phyloP scores from a whole-genome alignment of 2,113 vertebrate genomes.

The Phaethon lepturus region DNA sequence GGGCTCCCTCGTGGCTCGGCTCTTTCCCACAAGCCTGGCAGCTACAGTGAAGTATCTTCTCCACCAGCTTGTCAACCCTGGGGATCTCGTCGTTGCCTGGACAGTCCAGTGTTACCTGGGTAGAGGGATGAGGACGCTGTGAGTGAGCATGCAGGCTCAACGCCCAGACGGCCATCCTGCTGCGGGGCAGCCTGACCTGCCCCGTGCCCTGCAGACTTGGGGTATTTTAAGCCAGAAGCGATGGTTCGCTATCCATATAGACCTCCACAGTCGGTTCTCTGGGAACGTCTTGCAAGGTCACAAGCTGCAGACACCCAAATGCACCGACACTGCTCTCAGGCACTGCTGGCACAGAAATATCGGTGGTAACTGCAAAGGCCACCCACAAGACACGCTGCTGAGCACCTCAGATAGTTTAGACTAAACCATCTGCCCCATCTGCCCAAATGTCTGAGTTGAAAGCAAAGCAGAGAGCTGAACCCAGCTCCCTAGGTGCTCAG shows the following conservation, averaged over 20 bases:
- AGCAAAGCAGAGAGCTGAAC: background rate
- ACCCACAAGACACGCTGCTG: background rate
- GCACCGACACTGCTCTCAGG: background rate
- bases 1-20: conserved; percentile 85
- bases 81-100: conserved; percentile 87
- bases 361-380: rapidly evolving
- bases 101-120: conserved; percentile 93
- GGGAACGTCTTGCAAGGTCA: background rate
- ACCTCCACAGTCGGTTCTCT: rapidly evolving
- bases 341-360: background rate
- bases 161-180: rapidly evolving
- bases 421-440: background rate
- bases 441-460: background rate
- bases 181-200: background rate
- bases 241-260: rapidly evolving
- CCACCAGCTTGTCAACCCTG: conserved; percentile 93
- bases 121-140: rapidly evolving
- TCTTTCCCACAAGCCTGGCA: conserved; percentile 97
- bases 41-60: conserved; percentile 94
- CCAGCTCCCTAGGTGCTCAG: background rate
- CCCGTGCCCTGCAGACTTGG: background rate
- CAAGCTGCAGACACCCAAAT: background rate
- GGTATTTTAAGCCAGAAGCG: background rate
- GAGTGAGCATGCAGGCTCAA: rapidly evolving
- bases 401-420: background rate